Conservation (phyloP, 1,140 invertebrate genomes). For the Steinernema khuongi region DNA sequence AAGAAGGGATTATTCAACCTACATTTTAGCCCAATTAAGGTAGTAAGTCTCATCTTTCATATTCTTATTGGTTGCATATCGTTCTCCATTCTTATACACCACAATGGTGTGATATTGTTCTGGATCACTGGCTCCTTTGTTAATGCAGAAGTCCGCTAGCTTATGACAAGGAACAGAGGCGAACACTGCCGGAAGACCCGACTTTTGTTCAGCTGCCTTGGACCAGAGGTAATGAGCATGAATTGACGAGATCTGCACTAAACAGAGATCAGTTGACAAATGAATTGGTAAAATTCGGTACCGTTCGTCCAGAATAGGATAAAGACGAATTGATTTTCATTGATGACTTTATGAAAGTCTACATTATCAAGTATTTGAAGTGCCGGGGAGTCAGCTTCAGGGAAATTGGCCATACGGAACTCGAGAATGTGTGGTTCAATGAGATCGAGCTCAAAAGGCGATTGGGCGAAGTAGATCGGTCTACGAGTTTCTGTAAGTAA, state of each 20-base stretch:
- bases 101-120: background rate
- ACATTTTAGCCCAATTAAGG: background rate
- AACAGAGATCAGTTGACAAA: background rate
- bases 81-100: background rate
- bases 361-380: background rate
- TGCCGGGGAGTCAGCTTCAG: background rate
- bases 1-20: too few relatives aligned
- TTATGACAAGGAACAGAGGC: background rate
- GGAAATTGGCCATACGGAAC: background rate
- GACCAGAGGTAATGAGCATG: background rate
- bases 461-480: background rate
- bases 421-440: background rate
- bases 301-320: background rate
- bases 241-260: background rate
- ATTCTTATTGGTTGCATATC: background rate
- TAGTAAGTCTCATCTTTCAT: background rate
- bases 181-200: background rate
- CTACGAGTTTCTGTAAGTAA: background rate
- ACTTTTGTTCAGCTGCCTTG: background rate
- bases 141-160: background rate
- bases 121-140: background rate
- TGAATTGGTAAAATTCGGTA: background rate
- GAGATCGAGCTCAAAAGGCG: background rate
- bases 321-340: background rate
- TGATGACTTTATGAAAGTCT: background rate